Evolutionary conservation across 2,888 invertebrate genomes (phyloP), one percentile per base, ranked within the genome.

Genomic region (Unio pictorum): DNA sequence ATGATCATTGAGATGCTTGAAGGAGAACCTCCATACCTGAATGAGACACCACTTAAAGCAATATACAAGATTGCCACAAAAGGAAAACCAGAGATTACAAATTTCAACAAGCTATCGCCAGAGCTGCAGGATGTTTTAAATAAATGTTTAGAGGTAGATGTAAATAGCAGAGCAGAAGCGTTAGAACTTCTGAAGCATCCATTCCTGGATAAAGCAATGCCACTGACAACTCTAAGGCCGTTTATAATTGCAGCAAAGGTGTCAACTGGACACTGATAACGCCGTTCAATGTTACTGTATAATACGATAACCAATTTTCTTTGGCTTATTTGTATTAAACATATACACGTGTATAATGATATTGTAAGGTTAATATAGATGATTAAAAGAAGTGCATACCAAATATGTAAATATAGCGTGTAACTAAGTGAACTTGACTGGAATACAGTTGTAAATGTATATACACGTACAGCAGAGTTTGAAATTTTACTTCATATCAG

Each of bases 1-100:
- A 98, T 99, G 98, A 96, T 96, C 1, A 96, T 99, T 69, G 97
- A 97, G 91, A 96, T 96, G 96, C 95, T 99, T 66, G 97, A 98
- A 89, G 98, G 98, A 0, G 96, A 97, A 88, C 98, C 98, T 0
- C 99, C 99, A 0, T 99, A 99, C 89, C 93, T 99, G 90, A 95
- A 96, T 85, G 98, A 99, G 90, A 95, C 96, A 0, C 98, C 98
- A 0, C 90, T 98, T 34, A 88, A 91, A 81, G 97, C 98, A 20
- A 92, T 99, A 64, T 99, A 97, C 92, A 92, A 98, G 81, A 99
- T 99, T 75, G 98, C 98, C 0, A 96, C 97, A 0, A 96, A 96
- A 74, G 98, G 98, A 2, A 94, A 97, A 84, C 99, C 99, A 0
- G 94, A 95, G 82, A 94, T 99, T 77, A 95, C 95, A 30, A 93